These are phyloP conservation scores for Nephrotoma guestfalica DNA, from an alignment of 2,888 invertebrate genomes.

Conservation along the genomic window DNA sequence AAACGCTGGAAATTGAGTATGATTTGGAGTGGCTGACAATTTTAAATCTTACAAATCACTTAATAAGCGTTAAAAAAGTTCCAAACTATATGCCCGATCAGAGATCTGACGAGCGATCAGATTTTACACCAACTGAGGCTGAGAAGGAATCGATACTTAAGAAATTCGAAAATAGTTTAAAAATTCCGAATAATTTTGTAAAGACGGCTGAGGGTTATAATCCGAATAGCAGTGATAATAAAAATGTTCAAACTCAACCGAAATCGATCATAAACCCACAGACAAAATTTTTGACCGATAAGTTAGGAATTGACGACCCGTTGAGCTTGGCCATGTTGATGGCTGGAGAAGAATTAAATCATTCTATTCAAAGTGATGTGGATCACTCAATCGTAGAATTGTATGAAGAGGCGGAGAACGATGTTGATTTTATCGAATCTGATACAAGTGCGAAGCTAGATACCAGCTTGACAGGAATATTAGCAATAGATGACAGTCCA, in stretches of 20 bases:
- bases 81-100: slow-evolving; percentile 73
- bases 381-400: background rate
- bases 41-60: slow-evolving; percentile 75
- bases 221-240: slow-evolving; percentile 28
- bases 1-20: slow-evolving; percentile 35
- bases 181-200: slow-evolving; percentile 64
- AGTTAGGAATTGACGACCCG: slow-evolving; percentile 68
- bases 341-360: slow-evolving; percentile 31
- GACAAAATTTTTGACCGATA: slow-evolving; percentile 50
- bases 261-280: slow-evolving; percentile 51
- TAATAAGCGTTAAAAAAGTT: slow-evolving; percentile 55
- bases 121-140: slow-evolving; percentile 45
- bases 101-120: slow-evolving; percentile 41
- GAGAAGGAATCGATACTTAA: slow-evolving; percentile 50
- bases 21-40: slow-evolving; percentile 94
- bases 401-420: slow-evolving; percentile 4
- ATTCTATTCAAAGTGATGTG: slow-evolving; percentile 17
- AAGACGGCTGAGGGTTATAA: slow-evolving; percentile 53
- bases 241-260: slow-evolving; percentile 25
- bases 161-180: slow-evolving; percentile 50
- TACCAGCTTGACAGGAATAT: background rate
- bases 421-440: background rate
- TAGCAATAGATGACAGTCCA: slow-evolving; percentile 1
- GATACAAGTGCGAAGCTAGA: background rate
- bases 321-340: slow-evolving; percentile 44